Evolutionary conservation across 2,113 vertebrate species (phyloP).

Genomic region (Triplophysa siluroides): DNA sequence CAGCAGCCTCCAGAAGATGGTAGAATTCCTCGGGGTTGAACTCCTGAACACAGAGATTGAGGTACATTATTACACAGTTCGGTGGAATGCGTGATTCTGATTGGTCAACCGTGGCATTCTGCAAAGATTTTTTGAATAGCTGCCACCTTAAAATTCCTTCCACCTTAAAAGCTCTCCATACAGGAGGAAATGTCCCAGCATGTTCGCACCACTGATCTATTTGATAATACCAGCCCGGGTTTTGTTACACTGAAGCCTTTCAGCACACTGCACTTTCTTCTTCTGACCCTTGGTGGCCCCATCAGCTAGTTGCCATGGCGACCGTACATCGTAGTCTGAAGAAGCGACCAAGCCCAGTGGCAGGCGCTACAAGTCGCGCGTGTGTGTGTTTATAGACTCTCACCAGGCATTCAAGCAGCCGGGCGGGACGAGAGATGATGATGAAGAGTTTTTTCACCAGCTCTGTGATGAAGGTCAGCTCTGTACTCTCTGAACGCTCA

Average conservation of each 20-base stretch:
- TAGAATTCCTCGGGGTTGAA: slow-evolving; percentile 99
- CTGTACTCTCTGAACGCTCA: slow-evolving; percentile 88
- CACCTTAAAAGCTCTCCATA: background rate
- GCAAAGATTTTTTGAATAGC: background rate
- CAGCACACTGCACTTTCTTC: slow-evolving; percentile 1
- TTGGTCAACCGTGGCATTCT: background rate
- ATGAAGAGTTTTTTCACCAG: slow-evolving; percentile 92
- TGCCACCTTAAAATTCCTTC: background rate
- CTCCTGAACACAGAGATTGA: slow-evolving; percentile 73
- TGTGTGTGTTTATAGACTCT: slow-evolving; percentile 57
- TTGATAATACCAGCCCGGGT: background rate
- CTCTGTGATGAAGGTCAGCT: slow-evolving; percentile 89
- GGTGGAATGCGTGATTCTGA: background rate
- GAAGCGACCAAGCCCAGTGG: slow-evolving; percentile 30
- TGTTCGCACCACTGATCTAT: background rate
- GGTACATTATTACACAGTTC: too few species aligned
- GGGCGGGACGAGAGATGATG: slow-evolving; percentile 89
- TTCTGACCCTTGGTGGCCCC: slow-evolving; percentile 68
- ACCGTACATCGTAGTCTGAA: slow-evolving; percentile 46
- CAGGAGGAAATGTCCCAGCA: background rate
- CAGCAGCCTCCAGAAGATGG: slow-evolving; percentile 95
- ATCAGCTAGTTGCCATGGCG: slow-evolving; percentile 66
- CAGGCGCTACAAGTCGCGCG: slow-evolving; percentile 7
- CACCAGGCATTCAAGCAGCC: slow-evolving; percentile 92
- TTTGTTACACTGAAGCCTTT: background rate